Percentiles rank a stretch among this genome's conserved stretches.
These are phyloP conservation scores for Drosophila anomelani DNA, from an alignment of 2,888 invertebrate genomes.

Conservation along the genomic window DNA sequence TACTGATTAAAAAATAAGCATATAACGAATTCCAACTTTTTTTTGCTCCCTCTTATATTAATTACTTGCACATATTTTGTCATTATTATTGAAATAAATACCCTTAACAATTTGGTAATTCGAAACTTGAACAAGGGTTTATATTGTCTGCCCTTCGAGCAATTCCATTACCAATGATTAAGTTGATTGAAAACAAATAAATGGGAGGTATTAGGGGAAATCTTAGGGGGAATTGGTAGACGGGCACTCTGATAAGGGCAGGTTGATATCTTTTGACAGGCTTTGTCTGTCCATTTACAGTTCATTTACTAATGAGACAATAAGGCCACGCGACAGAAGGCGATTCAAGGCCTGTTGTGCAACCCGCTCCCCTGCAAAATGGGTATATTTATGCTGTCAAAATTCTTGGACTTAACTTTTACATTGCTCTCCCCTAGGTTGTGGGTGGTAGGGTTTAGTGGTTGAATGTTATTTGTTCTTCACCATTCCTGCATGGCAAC, in stretches of 20 bases:
- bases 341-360: constrained; percentile 25
- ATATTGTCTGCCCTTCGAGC: neutral
- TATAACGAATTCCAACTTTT: neutral
- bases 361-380: constrained; percentile 2
- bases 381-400: constrained; percentile 11
- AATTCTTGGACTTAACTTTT: constrained; percentile 2
- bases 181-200: constrained; percentile 52
- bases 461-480: constrained; percentile 5
- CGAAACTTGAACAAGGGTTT: constrained; percentile 1
- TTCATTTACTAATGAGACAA: constrained; percentile 77
- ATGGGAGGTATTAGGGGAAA: constrained; percentile 52
- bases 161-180: constrained; percentile 42
- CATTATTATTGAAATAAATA: neutral
- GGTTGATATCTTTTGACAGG: constrained; percentile 60
- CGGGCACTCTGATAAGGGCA: constrained; percentile 12
- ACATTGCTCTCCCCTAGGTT: neutral
- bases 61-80: neutral
- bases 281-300: constrained; percentile 66
- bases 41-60: neutral
- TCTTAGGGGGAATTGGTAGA: neutral
- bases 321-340: constrained; percentile 55
- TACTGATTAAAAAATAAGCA: neutral
- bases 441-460: neutral
- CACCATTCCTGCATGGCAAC: constrained; percentile 7
- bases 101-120: constrained; percentile 1